Conservation (phyloP, 2,797 vertebrate species). For the Siniperca obscura region DNA sequence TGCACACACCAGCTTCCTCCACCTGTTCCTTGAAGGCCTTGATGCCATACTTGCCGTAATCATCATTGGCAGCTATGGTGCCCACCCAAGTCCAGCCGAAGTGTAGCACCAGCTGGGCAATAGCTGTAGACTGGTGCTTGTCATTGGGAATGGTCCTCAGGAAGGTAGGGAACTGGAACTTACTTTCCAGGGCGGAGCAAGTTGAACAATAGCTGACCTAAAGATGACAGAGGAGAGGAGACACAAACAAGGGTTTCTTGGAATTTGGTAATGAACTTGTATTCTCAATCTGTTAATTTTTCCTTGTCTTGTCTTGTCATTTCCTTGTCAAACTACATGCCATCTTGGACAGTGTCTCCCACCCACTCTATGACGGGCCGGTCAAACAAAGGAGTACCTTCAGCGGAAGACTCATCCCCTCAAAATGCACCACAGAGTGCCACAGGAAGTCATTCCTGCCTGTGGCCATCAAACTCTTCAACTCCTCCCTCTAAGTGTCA, state of each 20-base stretch:
- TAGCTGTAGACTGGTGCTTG: constrained; percentile 83
- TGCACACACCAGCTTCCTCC: constrained; percentile 86
- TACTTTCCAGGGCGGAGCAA: constrained; percentile 87
- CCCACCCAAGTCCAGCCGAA: constrained; percentile 93
- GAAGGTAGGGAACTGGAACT: constrained; percentile 91
- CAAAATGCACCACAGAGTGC: too few relatives aligned
- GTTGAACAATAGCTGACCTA: constrained; percentile 90
- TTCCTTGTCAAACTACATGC: too few relatives aligned
- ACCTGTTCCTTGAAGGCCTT: constrained; percentile 89
- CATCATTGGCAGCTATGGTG: constrained; percentile 87
- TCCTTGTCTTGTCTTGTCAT: neutral
- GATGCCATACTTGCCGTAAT: constrained; percentile 91
- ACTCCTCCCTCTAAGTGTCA: too few relatives aligned
- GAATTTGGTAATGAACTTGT: neutral
- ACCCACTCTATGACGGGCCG: too few relatives aligned
- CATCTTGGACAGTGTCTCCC: too few relatives aligned
- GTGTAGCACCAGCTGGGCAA: constrained; percentile 87
- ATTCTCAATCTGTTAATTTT: neutral
- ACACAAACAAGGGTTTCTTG: neutral
- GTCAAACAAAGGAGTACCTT: too few relatives aligned
- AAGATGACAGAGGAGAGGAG: constrained; percentile 10
- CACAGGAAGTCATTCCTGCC: too few relatives aligned
- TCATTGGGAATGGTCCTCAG: constrained; percentile 87
- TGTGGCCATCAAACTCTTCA: too few relatives aligned
- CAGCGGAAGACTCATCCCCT: too few relatives aligned